Evolutionary conservation across 2,888 invertebrate genomes (phyloP), one percentile per base, ranked within the genome.

Genomic region (Neelides folsomi): DNA sequence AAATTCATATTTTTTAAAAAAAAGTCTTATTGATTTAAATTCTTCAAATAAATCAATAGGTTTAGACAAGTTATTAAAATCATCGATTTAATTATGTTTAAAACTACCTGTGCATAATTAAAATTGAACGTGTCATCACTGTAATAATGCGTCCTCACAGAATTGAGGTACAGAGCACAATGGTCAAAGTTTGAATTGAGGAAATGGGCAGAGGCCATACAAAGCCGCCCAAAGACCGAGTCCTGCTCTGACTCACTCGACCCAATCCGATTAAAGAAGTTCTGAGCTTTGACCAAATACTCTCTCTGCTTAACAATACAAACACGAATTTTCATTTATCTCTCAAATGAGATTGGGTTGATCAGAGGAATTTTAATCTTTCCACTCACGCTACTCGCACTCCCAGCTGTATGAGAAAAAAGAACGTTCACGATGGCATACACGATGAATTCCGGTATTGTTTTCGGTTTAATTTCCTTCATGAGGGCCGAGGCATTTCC

Each of bases 121-220:
- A 83, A 89, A 71, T 86, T 89, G 71, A 89, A 89, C 0, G 79
- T 79, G 64, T 89, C 87, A 68, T 90, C 88, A 69, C 82, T 86
- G 66, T 83, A 82, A 68, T 94, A 92, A 71, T 94, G 97, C 66
- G 92, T 93, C 71, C 94, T 89, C 68, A 98, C 93, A 0, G 95
- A 95, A 69, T 92, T 90, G 65, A 98, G 78, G 68, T 97, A 98
- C 20, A 95, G 83, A 15, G 94, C 77, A 43, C 94, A 95, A 72
- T 98, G 94, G 67, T 95, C 94, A 71, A 90, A 95, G 71, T 95
- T 93, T 16, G 83, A 83, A 44, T 88, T 82, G 3, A 98, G 76
- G 72, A 98, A 98, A 73, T 90, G 92, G 3, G 89, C 89, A 0
- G 95, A 92, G 0, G 97, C 92, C 95, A 98, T 97, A 69, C 95